Evolutionary conservation across 2,797 vertebrate genomes (phyloP).

Genomic region (Acanthiza pusilla): DNA sequence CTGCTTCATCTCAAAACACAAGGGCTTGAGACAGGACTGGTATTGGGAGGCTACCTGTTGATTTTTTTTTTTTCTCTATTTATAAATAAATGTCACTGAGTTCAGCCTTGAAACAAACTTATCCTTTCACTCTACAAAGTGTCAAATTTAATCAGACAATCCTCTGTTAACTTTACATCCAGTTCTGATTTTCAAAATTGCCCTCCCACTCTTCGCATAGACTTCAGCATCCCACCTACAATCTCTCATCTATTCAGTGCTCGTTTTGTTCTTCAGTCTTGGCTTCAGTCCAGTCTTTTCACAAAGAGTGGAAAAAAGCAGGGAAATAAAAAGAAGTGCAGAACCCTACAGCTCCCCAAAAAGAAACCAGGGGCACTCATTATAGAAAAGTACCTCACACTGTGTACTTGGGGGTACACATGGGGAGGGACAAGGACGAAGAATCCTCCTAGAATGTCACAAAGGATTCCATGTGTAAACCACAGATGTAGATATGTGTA

Average conservation of each 20-base stretch:
- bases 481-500: neutral
- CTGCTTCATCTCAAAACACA: neutral
- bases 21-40: neutral
- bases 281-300: slow-evolving; percentile 52
- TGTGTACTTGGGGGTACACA: neutral
- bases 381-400: neutral
- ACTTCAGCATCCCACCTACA: slow-evolving; percentile 61
- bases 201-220: slow-evolving; percentile 54
- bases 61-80: neutral
- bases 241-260: slow-evolving; percentile 53
- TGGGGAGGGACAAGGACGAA: neutral
- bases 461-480: neutral
- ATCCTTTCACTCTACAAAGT: neutral
- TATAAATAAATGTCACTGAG: neutral
- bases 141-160: slow-evolving; percentile 9
- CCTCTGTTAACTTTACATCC: slow-evolving; percentile 34
- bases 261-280: slow-evolving; percentile 56
- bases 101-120: neutral
- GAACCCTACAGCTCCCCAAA: neutral
- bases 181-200: slow-evolving; percentile 59
- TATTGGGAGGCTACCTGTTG: neutral
- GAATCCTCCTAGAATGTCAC: neutral
- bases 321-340: slow-evolving; percentile 1
- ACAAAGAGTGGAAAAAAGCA: slow-evolving; percentile 13
- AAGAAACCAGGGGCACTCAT: neutral